phyloP scores from a whole-genome alignment of 2,797 vertebrate genomes.

The Gambelia wislizenii region DNA sequence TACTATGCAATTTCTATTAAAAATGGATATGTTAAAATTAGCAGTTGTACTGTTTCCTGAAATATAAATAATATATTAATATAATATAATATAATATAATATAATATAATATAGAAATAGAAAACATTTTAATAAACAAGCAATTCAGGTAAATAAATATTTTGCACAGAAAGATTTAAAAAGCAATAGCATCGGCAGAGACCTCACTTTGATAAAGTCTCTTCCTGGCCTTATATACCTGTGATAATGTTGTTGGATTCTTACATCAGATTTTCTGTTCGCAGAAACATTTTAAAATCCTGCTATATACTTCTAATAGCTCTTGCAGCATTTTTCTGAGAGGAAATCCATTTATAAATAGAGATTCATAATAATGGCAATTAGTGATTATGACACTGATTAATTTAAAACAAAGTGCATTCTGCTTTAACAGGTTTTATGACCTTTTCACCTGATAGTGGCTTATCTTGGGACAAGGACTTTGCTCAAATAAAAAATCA shows the following conservation, averaged over 20 bases:
- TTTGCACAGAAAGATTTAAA: not conserved
- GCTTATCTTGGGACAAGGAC: constrained; percentile 29
- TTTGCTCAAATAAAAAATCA: constrained; percentile 30
- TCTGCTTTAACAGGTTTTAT: not conserved
- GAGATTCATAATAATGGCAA: constrained; percentile 3
- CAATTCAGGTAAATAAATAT: not conserved
- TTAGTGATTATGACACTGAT: not conserved
- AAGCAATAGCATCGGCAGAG: not conserved
- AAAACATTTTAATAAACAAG: not conserved
- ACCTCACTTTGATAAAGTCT: not conserved
- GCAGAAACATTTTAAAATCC: not conserved
- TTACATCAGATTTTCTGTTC: not conserved
- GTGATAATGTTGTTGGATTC: not conserved
- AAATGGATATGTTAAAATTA: not conserved
- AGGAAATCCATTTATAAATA: not conserved
- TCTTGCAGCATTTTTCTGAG: not conserved
- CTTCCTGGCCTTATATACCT: not conserved
- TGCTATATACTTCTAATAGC: not conserved
- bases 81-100: too few species aligned
- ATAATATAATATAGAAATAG: too few species aligned
- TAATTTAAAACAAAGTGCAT: constrained; percentile 11
- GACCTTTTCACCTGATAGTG: constrained; percentile 8
- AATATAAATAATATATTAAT: too few species aligned
- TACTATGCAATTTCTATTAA: not conserved
- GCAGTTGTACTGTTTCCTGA: not conserved